Base-by-base conservation (phyloP, 2,797 vertebrate species). In the Ambastaia sidthimunki region DNA sequence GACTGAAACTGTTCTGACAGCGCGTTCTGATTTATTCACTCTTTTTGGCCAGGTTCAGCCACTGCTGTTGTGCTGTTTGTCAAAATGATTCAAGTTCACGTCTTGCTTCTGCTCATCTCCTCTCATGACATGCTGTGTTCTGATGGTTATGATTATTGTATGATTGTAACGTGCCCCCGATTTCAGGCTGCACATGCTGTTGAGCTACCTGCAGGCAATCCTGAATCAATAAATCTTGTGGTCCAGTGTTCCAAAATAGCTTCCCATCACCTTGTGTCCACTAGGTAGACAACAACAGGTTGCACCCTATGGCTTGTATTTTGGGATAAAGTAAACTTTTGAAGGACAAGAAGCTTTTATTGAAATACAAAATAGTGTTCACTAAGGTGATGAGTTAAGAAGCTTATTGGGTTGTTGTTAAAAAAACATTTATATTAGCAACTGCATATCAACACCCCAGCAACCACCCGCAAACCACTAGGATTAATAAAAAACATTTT, bases 121-220 rank as follows among this genome's bases (percentile, higher is more conserved):
- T 59, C 77, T 83, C 80, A 81, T 91, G 90, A 90, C 85, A 76
- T 76, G 28, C 76, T 78, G 84, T 83, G 82, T 87, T 88, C 81
- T 12, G 82, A 89, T 88, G 89, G 86, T 88, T 91, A 90, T 90
- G 89, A 89, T 90, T 91, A 91, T 89, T 76, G 83, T 82, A 81
- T 89, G 90, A 92, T 89, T 87, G 76, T 85, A 87, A 90, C 88
- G 80, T 71, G 77, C 86, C 86, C 79, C 75, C 21, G 82, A 84
- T 80, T 88, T 89, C 85, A 90, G 89, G 89, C 88, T 88, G 87
- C 86, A 86, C 85, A 82, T 80, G 85, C 85, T 87, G 84, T 89
- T 85, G 82, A 83, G 87, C 87, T 82, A 88, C 89, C 92, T 92
- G 88, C 90, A 93, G 93, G 91, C 92, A 78, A 90, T 91, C 89